Evolutionary conservation across 2,113 vertebrate species (phyloP), one percentile per base, ranked within the genome.

Genomic region (Coryphaenoides rupestris): DNA sequence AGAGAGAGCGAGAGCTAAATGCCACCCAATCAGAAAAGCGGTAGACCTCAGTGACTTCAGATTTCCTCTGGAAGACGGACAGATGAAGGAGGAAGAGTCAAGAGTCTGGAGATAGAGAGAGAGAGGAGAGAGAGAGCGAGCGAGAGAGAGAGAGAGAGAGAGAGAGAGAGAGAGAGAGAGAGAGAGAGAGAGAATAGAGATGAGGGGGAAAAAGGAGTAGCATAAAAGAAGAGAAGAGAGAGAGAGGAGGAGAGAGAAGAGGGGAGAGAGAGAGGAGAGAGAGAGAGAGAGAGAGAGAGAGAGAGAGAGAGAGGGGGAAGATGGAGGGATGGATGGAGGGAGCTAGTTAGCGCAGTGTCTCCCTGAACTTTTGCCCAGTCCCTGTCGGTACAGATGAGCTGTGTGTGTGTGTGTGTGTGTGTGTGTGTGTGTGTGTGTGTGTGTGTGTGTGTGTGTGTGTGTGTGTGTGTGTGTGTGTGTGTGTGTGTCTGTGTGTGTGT

Each of bases 71-170:
- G n/a, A n/a, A n/a, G n/a, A n/a, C n/a, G n/a, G n/a, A n/a, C n/a
- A n/a, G n/a, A n/a, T n/a, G n/a, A n/a, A n/a, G n/a, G n/a, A n/a
- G n/a, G n/a, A n/a, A n/a, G n/a, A n/a, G n/a, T n/a, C n/a, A n/a
- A n/a, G n/a, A n/a, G n/a, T n/a, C n/a, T n/a, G n/a, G n/a, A n/a
- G n/a, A 17, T 50, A 66, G 26, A 67, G 52, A 67, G 28, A 22
- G n/a, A 54, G 3, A 62, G 19, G 68, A 50, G 61, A 23, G 59
- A 62, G 54, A 75, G 63, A 54, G 55, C 62, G 61, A 58, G 28
- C 4, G 26, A 75, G 63, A 76, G 75, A 72, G 55, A 66, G 72
- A 56, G 63, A 78, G 62, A 72, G 21, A 55, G 65, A 66, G 68
- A 62, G 62, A 4, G 56, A 75, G 60, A 2, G 69, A 57, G 17